Base-by-base conservation (phyloP, 2,888 invertebrate genomes). In the Drosophila anceps region DNA sequence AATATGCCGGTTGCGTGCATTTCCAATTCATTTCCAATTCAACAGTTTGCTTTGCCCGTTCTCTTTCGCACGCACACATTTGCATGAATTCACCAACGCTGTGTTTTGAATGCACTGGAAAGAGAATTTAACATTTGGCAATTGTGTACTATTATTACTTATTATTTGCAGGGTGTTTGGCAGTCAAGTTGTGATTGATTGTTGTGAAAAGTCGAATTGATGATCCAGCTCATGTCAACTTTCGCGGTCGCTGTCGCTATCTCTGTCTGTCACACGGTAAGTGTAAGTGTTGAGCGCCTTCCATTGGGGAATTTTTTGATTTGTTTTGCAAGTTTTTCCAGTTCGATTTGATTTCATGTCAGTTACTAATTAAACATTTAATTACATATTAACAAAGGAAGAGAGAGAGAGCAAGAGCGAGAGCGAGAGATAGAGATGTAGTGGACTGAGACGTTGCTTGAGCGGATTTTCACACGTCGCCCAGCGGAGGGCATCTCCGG, bases 401-500 rank as follows among this genome's bases (percentile, higher is more conserved):
- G 18, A 24, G 29, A n/a, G 24, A 13, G 27, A n/a, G 37, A 27
- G 13, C 18, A 20, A 18, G 46, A 20, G 20, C 37, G 44, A 33
- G 33, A n/a, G 27, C 15, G 20, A 24, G 15, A 35, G 15, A 53
- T 15, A 10, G 24, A 24, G 35, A 20, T 10, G 48, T 7, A 24
- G 33, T 7, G 54, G 12, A 54, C 27, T 27, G n/a, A 54, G 15
- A 15, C 27, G n/a, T 20, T 31, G 15, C 15, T 37, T 24, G 24
- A 24, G 13, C 12, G 27, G 43, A 10, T 66, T 75, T 88, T 86
- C 86, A 74, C 86, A 86, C 90, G 86, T 64, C 67, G 73, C 73
- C 76, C 80, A 87, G 72, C 62, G 64, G 76, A 87, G 80, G 79
- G 87, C 69, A 87, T 86, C 88, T 86, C 86, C 90, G 90, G 63